phyloP scores from a whole-genome alignment of 2,888 invertebrate species.

The Pheosia gnoma region DNA sequence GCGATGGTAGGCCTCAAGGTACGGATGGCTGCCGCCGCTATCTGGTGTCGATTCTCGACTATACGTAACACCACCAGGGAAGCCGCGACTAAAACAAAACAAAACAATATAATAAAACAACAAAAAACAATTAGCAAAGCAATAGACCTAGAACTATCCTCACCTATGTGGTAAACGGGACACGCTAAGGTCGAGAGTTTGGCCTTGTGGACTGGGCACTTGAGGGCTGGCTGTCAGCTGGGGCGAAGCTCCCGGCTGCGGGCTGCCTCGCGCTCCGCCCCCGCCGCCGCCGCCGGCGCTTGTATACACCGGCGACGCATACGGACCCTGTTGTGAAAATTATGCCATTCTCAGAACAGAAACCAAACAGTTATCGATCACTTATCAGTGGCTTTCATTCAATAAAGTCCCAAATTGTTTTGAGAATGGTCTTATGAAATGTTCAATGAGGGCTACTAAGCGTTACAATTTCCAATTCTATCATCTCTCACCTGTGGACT shows the following conservation, averaged over 20 bases:
- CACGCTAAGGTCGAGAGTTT: constrained; percentile 94
- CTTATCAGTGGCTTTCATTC: no score
- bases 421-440: neutral
- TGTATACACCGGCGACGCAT: constrained; percentile 90
- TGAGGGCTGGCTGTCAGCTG: constrained; percentile 92
- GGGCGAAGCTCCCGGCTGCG: constrained; percentile 93
- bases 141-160: constrained; percentile 52
- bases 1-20: constrained; percentile 92
- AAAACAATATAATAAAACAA: constrained; percentile 15
- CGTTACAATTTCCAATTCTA: constrained; percentile 3
- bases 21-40: constrained; percentile 93
- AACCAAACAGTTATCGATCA: neutral
- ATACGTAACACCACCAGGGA: constrained; percentile 88
- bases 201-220: constrained; percentile 96
- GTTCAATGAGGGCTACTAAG: constrained; percentile 3
- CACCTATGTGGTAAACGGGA: constrained; percentile 94
- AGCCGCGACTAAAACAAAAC: constrained; percentile 78
- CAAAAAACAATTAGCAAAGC: constrained; percentile 14
- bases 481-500: constrained; percentile 90
- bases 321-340: constrained; percentile 86
- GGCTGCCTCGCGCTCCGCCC: constrained; percentile 90
- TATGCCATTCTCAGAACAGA: constrained; percentile 6
- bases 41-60: constrained; percentile 95
- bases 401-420: neutral
- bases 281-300: constrained; percentile 89